Evolutionary conservation across 2,797 vertebrate genomes (phyloP), one percentile per base, ranked within the genome.

Genomic region (Gastrophryne carolinensis): DNA sequence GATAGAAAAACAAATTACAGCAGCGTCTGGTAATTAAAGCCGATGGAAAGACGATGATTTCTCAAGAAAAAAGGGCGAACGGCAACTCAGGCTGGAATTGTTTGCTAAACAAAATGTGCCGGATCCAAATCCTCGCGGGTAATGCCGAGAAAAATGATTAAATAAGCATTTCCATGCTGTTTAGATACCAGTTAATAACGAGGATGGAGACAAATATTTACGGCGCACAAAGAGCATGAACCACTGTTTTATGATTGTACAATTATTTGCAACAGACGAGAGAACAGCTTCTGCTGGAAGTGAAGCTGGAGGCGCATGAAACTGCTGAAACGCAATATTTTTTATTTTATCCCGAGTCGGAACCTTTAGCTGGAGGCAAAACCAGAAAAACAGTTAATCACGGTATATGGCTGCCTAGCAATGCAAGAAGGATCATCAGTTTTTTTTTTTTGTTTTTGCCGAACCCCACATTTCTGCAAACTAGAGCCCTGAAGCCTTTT

Each of bases 61-160:
- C 15, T 60, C 26, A 41, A 39, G 30, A 13, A 79, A 79, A 81
- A 9, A 35, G n/a, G n/a, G n/a, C n/a, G n/a, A 44, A 82, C 81
- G 79, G 2, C 13, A 81, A 81, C 72, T 17, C 56, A 71, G 30
- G 2, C 3, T 15, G 54, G 65, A 78, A 26, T 77, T 82, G 19
- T 71, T 61, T 52, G 58, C 35, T 52, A 47, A 78, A 67, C 11
- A 13, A 35, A 70, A 72, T 49, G 11, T 6, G 44, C 5, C 79
- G 53, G 1, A 23, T 8, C 1, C 27, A 6, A 9, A 52, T 49
- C 26, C 15, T 50, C 3, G 26, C 34, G 63, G 44, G 44, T 15
- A 19, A 50, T 50, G 30, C 19, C 8, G 21, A 44, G 19, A 34
- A 34, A 35, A 52, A 32, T 24, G 5, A 62, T 8, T 1, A 17